phyloP scores from a whole-genome alignment of 2,113 vertebrate species.

The Psammodynastes pulverulentus region DNA sequence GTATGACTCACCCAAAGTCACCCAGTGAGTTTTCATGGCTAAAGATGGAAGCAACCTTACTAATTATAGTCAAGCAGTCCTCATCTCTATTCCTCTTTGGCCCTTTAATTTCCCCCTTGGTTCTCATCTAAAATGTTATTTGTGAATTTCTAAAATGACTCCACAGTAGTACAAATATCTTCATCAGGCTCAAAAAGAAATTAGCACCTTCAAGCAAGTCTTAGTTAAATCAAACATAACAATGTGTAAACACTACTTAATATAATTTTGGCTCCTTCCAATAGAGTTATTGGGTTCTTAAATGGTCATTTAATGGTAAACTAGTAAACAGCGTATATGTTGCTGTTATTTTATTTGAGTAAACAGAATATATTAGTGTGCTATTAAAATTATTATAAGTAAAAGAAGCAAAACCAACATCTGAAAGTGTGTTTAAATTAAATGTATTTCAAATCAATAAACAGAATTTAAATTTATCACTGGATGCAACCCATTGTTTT shows the following conservation, averaged over 20 bases:
- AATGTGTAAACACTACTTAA: background rate
- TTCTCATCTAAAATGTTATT: background rate
- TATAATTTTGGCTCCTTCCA: background rate
- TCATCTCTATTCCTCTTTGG: no score
- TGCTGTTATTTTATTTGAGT: background rate
- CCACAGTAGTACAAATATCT: background rate
- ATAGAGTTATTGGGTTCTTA: background rate
- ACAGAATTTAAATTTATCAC: no score
- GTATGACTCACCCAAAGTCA: no score
- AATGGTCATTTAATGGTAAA: background rate
- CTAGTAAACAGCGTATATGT: background rate
- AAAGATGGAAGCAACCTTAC: no score
- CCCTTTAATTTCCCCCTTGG: no score
- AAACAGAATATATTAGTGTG: background rate
- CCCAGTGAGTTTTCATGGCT: no score
- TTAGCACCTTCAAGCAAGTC: background rate
- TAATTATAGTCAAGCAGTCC: no score
- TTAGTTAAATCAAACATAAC: background rate
- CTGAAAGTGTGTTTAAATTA: background rate
- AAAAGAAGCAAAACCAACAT: background rate
- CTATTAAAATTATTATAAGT: background rate
- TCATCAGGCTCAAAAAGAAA: background rate
- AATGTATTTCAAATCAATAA: no score
- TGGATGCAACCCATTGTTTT: no score
- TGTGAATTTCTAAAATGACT: background rate